Base-by-base conservation (phyloP, 2,797 vertebrate genomes). In the Lycodopsis pacificus region DNA sequence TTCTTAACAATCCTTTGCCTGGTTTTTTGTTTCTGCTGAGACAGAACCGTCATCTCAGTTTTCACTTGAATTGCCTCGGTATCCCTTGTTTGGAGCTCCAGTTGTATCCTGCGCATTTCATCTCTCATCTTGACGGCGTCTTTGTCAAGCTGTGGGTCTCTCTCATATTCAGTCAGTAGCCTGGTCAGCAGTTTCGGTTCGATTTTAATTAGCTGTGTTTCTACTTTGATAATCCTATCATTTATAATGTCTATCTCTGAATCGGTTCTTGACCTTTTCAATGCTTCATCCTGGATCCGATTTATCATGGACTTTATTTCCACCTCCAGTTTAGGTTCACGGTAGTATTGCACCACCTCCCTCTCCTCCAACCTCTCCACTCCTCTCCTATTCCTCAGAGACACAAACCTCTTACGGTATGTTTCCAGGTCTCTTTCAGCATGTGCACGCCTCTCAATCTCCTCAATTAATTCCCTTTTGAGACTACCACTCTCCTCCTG, bases 331-430 rank as follows among this genome's bases (percentile, higher is more conserved):
- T 95, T 95, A 7, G 97, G 96, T 77, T 99, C 97, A 32, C 96
- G 96, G 88, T 97, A 98, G 83, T 98, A 97, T 56, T 97, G 94
- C 68, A 99, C 94, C 27, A 97, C 95, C 80, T 99, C 98, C 82
- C 95, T 98, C 91, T 99, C 98, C 91, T 99, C 97, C 77, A 97
- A 76, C 88, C 96, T 95, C 90, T 98, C 98, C 86, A 97, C 88
- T 0, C 98, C 98, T 90, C 93, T 94, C 79, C 97, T 96, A 44
- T 87, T 97, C 91, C 94, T 97, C 76, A 99, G 92, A 73, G 95
- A 94, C 57, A 98, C 61, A 80, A 97, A 90, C 75, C 94, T 96
- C 58, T 66, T 94, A 76, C 95, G 95, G 76, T 94, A 96, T 3
- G 91, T 89, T 22, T 96, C 95, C 73, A 99, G 89, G 42, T 97